Base-by-base conservation (phyloP, 64 coral and sea anemone species). In the Trachythela sp. region DNA sequence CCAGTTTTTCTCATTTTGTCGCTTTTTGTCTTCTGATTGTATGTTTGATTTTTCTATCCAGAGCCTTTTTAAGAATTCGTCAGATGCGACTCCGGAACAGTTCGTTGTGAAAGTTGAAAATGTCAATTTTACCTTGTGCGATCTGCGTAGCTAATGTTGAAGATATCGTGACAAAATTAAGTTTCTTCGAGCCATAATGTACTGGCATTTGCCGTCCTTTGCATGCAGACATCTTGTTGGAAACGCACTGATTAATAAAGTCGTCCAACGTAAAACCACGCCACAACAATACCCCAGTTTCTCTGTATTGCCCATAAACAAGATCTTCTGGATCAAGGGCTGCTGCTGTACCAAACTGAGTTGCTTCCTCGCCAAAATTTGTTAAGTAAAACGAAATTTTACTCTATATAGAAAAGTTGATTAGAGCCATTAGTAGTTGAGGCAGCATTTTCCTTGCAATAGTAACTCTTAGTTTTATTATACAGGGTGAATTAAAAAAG, bases 111-210 rank as follows among this genome's bases (percentile, higher is more conserved):
- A n/a, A n/a, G n/a, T n/a, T n/a, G n/a, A n/a, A n/a, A n/a, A n/a
- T n/a, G n/a, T n/a, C n/a, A n/a, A n/a, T n/a, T n/a, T n/a, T n/a
- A 94, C 95, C 95, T 94, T 97, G 95, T 30, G 95, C 92, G 92
- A 97, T 97, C 77, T 97, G 95, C 38, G 95, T 97, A 48, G 95
- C 95, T 48, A 97, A 87, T 0, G 95, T 77, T 0, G 95, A 97
- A 31, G 95, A 97, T 20, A 97, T 94, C 10, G 92, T 94, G 3
- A 94, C 87, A 88, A 97, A 97, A 37, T 97, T 94, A 2, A 88
- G 60, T 13, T 97, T 85, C 85, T 87, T 89, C 10, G 92, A 94
- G 17, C 95, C 95, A 92, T 97, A 97, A 68, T 97, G 95, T 20
- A 97, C 92, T 51, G 95, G 95, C 95, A 97, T 97, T 92, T 97